phyloP scores from a whole-genome alignment of 2,888 invertebrate species.

The Pheosia gnoma region DNA sequence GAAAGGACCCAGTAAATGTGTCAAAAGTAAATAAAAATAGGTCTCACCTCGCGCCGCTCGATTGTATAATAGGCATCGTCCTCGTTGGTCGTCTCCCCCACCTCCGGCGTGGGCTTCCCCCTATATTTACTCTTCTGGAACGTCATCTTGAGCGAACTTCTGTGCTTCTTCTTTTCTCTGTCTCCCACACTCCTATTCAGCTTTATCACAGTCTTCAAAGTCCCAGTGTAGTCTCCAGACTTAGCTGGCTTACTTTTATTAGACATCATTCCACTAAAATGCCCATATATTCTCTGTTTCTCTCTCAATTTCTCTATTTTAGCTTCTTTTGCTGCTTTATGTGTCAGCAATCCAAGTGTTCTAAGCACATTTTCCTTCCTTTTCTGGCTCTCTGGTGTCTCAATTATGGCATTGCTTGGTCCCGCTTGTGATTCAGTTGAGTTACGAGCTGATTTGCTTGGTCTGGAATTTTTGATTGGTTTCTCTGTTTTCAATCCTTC shows the following conservation, averaged over 20 bases:
- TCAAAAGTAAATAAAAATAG: conserved; percentile 6
- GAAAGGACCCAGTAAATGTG: neutral
- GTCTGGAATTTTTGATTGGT: conserved; percentile 29
- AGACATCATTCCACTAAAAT: conserved; percentile 45
- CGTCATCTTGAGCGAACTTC: conserved; percentile 91
- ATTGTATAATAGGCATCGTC: conserved; percentile 87
- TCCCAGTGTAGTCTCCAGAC: conserved; percentile 88
- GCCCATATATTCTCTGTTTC: conserved; percentile 68
- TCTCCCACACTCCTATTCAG: conserved; percentile 83
- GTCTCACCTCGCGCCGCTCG: conserved; percentile 83
- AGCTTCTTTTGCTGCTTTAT: conserved; percentile 89
- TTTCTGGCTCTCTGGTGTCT: conserved; percentile 86
- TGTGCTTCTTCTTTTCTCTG: conserved; percentile 85
- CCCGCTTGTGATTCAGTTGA: conserved; percentile 54
- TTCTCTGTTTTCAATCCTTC: conserved; percentile 41
- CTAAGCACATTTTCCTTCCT: conserved; percentile 90
- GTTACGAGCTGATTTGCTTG: conserved; percentile 37
- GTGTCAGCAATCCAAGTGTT: conserved; percentile 89
- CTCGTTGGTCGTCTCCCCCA: conserved; percentile 61
- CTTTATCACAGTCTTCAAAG: conserved; percentile 93
- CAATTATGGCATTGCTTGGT: conserved; percentile 66
- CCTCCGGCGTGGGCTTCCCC: conserved; percentile 78
- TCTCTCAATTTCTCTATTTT: conserved; percentile 84
- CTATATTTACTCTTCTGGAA: conserved; percentile 88
- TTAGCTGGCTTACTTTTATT: conserved; percentile 62